These are phyloP conservation scores for Fulica atra DNA, from an alignment of 2,113 vertebrate species.

Conservation along the genomic window DNA sequence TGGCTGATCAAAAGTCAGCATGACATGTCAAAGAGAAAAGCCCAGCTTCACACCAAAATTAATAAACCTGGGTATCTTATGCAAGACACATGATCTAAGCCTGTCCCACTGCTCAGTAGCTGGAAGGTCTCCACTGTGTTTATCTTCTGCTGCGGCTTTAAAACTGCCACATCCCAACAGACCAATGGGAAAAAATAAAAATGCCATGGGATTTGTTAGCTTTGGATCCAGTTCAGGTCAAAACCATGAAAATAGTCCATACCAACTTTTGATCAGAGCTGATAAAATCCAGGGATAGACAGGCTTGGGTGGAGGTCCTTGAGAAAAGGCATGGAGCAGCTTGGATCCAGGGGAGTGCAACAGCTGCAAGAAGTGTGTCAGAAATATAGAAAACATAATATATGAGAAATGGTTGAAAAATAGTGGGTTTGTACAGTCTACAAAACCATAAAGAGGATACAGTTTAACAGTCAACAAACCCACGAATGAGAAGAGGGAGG, in stretches of 20 bases:
- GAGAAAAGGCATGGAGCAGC: neutral
- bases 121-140: neutral
- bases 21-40: neutral
- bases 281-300: neutral
- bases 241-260: neutral
- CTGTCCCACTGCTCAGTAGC: neutral
- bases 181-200: neutral
- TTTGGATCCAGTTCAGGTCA: neutral
- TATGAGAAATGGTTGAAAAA: neutral
- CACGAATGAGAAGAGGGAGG: neutral
- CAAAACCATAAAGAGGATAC: neutral
- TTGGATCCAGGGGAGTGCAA: neutral
- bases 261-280: conserved; percentile 18
- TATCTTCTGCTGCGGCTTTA: conserved; percentile 13
- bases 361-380: neutral
- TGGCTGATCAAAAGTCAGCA: neutral
- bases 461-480: neutral
- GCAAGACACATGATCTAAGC: neutral
- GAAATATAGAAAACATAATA: neutral
- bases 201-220: neutral
- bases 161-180: neutral
- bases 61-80: neutral
- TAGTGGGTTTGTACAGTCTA: neutral
- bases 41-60: neutral
- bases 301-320: neutral